Base-by-base conservation (phyloP, 2,797 vertebrate species). In the Helostoma temminkii region DNA sequence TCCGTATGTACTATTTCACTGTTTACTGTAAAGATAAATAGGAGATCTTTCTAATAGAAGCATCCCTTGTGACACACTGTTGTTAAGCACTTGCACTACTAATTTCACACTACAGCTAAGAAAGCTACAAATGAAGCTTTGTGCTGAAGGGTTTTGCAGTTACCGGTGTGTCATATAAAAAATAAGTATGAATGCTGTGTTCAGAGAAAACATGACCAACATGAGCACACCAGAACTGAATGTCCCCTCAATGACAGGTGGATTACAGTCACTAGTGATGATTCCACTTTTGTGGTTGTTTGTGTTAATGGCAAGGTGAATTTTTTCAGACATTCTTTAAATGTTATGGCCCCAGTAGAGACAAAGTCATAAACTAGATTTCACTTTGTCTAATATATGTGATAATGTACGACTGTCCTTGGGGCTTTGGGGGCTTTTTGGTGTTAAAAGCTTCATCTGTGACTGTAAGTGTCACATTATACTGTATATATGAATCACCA, bases 381-480 rank as follows among this genome's bases (percentile, higher is more conserved):
- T n/a, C n/a, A n/a, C n/a, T n/a, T n/a, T n/a, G n/a, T n/a, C n/a
- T n/a, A n/a, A n/a, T n/a, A n/a, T n/a, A n/a, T n/a, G n/a, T n/a
- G n/a, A 47, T 74, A 41, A 82, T 69, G 61, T 54, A 36, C 5
- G 5, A 30, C 61, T 56, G 56, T 67, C 72, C 74, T 67, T 43
- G 10, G 24, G n/a, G 45, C 60, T 65, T 73, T 48, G 46, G 43
- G 39, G 12, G 55, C 46, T 36, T 4, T 30, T 30, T 30, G 28
- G 24, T 58, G 48, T 71, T 71, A 59, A 66, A 58, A 60, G 61
- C 48, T 66, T 36, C 10, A 6, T 26, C 32, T 56, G 43, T 48
- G 63, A 65, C 53, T 10, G 7, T 53, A 42, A 57, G 54, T 74
- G 60, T 62, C 12, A n/a, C n/a, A 60, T 56, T 53, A 28, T 16